Conservation (phyloP, 1,140 invertebrate genomes). For the Pseudoatta argentina region DNA sequence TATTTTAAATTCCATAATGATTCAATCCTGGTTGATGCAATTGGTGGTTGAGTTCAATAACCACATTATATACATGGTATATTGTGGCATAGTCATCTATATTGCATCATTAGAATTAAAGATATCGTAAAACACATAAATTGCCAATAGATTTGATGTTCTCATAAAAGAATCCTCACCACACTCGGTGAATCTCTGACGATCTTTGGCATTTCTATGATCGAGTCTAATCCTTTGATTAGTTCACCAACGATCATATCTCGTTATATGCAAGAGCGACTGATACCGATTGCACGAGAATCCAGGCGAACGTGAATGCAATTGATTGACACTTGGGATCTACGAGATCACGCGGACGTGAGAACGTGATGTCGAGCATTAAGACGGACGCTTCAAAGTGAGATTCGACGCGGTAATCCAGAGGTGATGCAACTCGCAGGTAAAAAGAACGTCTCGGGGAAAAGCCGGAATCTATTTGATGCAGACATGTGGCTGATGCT, state of each 20-base stretch:
- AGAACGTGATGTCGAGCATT: constrained; percentile 19
- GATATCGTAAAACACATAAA: constrained; percentile 3
- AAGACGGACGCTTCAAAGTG: constrained; percentile 11
- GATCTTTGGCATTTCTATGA: constrained; percentile 19
- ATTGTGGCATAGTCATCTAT: not conserved
- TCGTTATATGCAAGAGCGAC: constrained; percentile 19
- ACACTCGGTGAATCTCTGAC: not conserved
- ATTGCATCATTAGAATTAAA: constrained; percentile 10
- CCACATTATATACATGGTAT: not conserved
- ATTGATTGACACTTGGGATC: constrained; percentile 36
- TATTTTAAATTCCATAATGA: not conserved
- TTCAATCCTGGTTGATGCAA: not conserved
- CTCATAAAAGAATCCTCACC: not conserved
- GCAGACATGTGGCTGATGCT: constrained; percentile 34
- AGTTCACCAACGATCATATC: constrained; percentile 25
- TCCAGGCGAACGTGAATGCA: constrained; percentile 5
- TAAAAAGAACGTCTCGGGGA: constrained; percentile 25
- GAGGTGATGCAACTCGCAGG: constrained; percentile 38
- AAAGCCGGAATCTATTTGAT: constrained; percentile 18
- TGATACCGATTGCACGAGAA: constrained; percentile 31
- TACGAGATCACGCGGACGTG: constrained; percentile 17
- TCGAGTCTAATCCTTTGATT: constrained; percentile 5
- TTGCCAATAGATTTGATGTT: constrained; percentile 4
- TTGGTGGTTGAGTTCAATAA: constrained; percentile 18
- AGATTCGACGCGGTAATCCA: constrained; percentile 17